Conservation (phyloP, 2,888 invertebrate genomes). For the Smittia aterrima region DNA sequence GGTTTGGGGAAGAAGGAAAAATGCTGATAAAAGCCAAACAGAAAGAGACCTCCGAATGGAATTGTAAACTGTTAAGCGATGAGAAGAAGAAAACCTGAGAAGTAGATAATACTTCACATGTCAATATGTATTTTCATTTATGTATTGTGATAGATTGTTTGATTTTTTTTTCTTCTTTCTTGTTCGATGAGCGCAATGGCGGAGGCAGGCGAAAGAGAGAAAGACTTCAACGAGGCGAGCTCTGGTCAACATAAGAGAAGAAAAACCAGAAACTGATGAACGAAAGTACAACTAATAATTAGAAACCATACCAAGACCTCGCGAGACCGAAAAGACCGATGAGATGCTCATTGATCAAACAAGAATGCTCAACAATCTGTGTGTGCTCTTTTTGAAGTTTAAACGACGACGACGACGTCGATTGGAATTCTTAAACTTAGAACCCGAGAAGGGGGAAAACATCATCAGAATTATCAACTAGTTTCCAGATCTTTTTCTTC, state of each 20-base stretch:
- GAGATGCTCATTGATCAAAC: constrained; percentile 2
- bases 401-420: neutral
- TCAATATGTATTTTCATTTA: constrained; percentile 36
- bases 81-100: constrained; percentile 2
- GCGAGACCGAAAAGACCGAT: neutral
- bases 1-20: neutral
- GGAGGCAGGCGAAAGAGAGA: neutral
- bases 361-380: constrained; percentile 1
- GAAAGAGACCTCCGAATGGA: neutral
- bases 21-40: neutral
- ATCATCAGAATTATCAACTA: constrained; percentile 2
- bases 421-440: neutral
- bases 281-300: constrained; percentile 2
- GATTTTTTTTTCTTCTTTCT: constrained; percentile 7
- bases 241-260: neutral
- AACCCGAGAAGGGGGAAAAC: neutral
- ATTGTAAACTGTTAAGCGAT: neutral
- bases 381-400: constrained; percentile 1
- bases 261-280: neutral
- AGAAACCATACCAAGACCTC: neutral
- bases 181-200: constrained; percentile 4
- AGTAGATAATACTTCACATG: constrained; percentile 28
- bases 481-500: neutral
- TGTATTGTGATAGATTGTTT: constrained; percentile 38
- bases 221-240: neutral